Conservation (phyloP, 2,797 vertebrate genomes). For the Molothrus ater region DNA sequence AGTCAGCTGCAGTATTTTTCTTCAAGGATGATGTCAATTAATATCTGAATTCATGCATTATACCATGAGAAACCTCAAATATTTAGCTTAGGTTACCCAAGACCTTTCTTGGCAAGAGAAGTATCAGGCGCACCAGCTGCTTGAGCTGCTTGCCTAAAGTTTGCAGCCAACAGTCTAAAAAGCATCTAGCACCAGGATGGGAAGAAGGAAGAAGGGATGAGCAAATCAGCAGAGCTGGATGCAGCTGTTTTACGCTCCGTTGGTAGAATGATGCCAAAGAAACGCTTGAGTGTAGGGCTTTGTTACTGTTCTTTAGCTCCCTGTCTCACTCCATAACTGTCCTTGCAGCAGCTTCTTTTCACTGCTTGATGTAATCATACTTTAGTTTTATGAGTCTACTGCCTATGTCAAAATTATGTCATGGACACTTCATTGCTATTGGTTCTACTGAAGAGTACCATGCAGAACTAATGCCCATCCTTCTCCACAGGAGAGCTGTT, state of each 20-base stretch:
- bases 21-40: background rate
- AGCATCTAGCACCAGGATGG: background rate
- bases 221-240: background rate
- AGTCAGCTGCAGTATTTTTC: background rate
- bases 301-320: background rate
- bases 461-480: background rate
- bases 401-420: background rate
- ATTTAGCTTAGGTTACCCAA: background rate
- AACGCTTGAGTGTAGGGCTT: background rate
- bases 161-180: background rate
- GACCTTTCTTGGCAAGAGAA: background rate
- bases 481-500: background rate
- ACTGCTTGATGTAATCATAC: background rate
- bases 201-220: background rate
- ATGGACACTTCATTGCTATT: background rate
- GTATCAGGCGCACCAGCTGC: background rate
- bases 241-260: fast-evolving
- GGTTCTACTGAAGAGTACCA: background rate
- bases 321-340: background rate
- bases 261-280: background rate
- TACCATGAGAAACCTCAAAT: background rate
- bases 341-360: background rate
- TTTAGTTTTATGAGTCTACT: background rate
- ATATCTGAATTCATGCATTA: background rate
- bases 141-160: background rate